Evolutionary conservation across 2,113 vertebrate genomes (phyloP), one percentile per base, ranked within the genome.

Genomic region (Anser brachyrhynchus): DNA sequence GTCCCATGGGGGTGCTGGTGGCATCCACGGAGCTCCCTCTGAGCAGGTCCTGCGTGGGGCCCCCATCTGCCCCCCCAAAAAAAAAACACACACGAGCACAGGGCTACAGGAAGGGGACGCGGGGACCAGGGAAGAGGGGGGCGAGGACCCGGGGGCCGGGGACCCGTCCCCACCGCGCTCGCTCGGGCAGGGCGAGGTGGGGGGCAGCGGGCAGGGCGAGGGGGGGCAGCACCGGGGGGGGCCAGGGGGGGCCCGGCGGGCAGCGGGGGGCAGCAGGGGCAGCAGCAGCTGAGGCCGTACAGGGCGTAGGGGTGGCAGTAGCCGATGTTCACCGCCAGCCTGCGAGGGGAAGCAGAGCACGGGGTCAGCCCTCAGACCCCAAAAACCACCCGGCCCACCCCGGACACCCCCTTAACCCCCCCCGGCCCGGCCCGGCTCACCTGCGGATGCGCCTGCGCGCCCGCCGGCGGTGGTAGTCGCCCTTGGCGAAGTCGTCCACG

Each of bases 401-500:
- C 44, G 9, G 44, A 46, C 44, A 46, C 46, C 46, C 10, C 46
- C 46, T 49, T 25, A n/a, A n/a, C 49, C 49, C 21, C 4, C 62
- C 8, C 13, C 20, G 4, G 28, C 9, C 5, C 51, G 3, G 90
- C 77, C 59, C 65, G 2, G 1, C 95, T 49, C n/a, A 97, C 90
- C 97, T 98, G 66, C 98, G 98, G 66, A 97, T 96, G 20, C 98
- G 97, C 11, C 98, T 95, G 69, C 98, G 96, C 1, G 98, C 97
- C 14, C 98, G 97, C 15, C 98, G 97, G 29, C 98, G 98, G 51
- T 98, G 98, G 82, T 98, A 99, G 87, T 98, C 98, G 6, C 98
- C 98, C 14, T 98, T 98, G 64, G 98, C 97, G 26, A 99, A 99
- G 85, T 98, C 98, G 66, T 98, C 97, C 87, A 98, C 81, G 96